A percentile compares a stretch with the other conserved stretches of the same genome.
phyloP scores from a whole-genome alignment of 2,113 vertebrate species.

The Artemisiospiza belli region DNA sequence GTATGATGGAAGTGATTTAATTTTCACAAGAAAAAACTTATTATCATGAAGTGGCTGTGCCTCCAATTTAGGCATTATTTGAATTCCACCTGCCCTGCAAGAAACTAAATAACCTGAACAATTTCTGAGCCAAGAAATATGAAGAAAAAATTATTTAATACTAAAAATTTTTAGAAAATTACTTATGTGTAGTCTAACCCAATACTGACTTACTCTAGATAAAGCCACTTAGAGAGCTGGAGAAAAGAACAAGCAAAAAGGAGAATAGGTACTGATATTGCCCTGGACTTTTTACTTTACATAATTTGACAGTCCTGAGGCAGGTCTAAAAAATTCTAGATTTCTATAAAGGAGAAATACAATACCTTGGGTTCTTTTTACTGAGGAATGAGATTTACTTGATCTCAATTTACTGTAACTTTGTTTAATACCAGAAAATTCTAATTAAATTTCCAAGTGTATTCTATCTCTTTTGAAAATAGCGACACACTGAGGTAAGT shows the following conservation, averaged over 20 bases:
- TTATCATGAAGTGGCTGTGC: background rate
- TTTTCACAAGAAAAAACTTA: background rate
- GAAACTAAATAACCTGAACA: background rate
- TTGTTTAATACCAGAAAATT: background rate
- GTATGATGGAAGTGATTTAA: background rate
- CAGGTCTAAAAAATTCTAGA: background rate
- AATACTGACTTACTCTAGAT: background rate
- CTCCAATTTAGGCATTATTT: background rate
- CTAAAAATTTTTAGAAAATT: background rate
- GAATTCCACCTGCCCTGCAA: background rate
- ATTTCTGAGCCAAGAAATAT: background rate
- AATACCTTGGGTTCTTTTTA: rapidly evolving
- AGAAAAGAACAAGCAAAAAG: background rate
- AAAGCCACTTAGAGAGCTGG: background rate
- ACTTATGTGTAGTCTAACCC: background rate
- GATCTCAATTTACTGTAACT: background rate
- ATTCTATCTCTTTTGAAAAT: background rate
- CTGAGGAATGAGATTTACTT: background rate
- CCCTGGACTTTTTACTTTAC: background rate
- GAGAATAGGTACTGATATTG: rapidly evolving
- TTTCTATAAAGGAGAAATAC: background rate
- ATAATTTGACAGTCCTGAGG: background rate
- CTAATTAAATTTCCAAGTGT: background rate
- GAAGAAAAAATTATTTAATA: background rate
- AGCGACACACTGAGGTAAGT: background rate